phyloP scores from a whole-genome alignment of 2,797 vertebrate species.

The Schizopygopsis pylzovi region DNA sequence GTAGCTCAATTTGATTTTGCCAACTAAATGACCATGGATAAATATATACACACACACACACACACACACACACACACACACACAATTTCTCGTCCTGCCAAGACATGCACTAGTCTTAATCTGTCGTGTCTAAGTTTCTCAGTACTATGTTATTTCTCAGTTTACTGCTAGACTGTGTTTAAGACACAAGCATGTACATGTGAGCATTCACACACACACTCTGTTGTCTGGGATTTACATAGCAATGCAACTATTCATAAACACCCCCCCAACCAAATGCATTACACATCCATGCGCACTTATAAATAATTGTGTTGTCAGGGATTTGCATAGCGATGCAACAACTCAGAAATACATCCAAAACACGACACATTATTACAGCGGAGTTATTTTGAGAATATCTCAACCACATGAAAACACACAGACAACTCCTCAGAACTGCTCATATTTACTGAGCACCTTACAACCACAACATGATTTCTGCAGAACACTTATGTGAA shows the following conservation, averaged over 20 bases:
- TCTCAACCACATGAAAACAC: not conserved
- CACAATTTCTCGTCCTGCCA: not conserved
- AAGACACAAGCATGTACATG: constrained; percentile 60
- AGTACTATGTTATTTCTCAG: constrained; percentile 1
- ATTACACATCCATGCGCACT: not conserved
- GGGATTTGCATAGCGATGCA: not conserved
- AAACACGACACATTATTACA: constrained; percentile 25
- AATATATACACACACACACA: not conserved
- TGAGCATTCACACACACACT: constrained; percentile 26
- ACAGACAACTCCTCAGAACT: not conserved
- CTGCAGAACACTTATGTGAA: not conserved
- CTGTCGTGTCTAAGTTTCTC: not conserved
- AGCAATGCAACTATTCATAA: constrained; percentile 2
- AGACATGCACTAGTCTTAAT: constrained; percentile 12
- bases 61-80: too few species aligned
- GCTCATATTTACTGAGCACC: not conserved
- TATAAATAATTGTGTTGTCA: constrained; percentile 25
- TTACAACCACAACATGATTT: not conserved
- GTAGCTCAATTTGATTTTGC: not conserved
- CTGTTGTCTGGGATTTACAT: constrained; percentile 9
- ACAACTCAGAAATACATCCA: not conserved
- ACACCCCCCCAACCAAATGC: not conserved
- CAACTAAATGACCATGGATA: not conserved
- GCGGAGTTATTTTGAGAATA: constrained; percentile 19
- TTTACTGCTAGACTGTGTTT: constrained; percentile 57